A percentile compares a stretch with the other conserved stretches of the same genome.
Evolutionary conservation across 2,888 invertebrate genomes (phyloP).

Genomic region (Vesta saturnalis): DNA sequence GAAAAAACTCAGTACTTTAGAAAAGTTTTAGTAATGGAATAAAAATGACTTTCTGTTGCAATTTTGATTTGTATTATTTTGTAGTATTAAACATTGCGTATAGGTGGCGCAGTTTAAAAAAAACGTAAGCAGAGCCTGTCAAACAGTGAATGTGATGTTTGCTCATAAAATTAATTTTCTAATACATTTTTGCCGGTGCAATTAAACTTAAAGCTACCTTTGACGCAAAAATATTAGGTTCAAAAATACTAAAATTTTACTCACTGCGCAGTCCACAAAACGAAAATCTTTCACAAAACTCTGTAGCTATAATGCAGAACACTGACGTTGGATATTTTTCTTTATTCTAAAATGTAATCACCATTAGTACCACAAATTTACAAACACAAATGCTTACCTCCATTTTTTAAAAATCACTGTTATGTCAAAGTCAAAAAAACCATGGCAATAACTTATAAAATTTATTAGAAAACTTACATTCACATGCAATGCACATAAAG

Average conservation of each 20-base stretch:
- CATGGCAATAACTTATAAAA: conserved; percentile 19
- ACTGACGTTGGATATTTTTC: conserved; percentile 71
- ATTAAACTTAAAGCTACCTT: too few relatives aligned
- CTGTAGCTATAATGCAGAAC: conserved; percentile 84
- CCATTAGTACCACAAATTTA: background rate
- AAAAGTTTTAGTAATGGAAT: too few relatives aligned
- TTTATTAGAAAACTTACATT: conserved; percentile 34
- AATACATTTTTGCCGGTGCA: too few relatives aligned
- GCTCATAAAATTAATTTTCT: too few relatives aligned
- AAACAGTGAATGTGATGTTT: too few relatives aligned
- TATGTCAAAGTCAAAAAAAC: conserved; percentile 6
- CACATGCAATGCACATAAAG: conserved; percentile 27
- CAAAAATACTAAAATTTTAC: conserved; percentile 53
- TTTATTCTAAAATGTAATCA: conserved; percentile 38
- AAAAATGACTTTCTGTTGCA: too few relatives aligned
- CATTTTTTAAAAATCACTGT: background rate
- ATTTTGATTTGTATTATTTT: too few relatives aligned
- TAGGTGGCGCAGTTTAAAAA: too few relatives aligned
- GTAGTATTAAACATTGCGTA: too few relatives aligned
- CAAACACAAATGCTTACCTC: conserved; percentile 10
- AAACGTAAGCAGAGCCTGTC: too few relatives aligned
- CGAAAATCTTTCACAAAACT: conserved; percentile 88
- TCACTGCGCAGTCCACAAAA: conserved; percentile 84
- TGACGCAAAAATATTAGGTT: too few relatives aligned
- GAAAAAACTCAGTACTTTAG: too few relatives aligned